Percentiles rank a stretch among this genome's conserved stretches.
Conservation (phyloP, 1,140 invertebrate genomes). For the Drosophila bifasciata region DNA sequence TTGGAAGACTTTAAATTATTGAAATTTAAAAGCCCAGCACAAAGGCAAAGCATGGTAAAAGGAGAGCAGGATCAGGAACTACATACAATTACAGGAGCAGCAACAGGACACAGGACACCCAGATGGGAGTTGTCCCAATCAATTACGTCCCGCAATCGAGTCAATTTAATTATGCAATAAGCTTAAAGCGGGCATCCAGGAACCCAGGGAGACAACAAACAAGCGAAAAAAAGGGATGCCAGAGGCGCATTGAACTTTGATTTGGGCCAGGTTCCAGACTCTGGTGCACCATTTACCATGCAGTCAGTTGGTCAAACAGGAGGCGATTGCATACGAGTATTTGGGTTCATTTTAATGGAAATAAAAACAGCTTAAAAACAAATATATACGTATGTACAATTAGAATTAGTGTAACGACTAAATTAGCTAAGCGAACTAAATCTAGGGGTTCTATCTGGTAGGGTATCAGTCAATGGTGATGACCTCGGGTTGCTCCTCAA, state of each 20-base stretch:
- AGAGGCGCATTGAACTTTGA: slow-evolving; percentile 65
- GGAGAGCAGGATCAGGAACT: slow-evolving; percentile 3
- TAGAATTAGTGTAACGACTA: slow-evolving; percentile 39
- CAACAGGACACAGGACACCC: not conserved
- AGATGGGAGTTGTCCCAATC: slow-evolving; percentile 11
- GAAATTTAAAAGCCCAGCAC: not conserved
- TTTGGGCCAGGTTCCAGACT: slow-evolving; percentile 22
- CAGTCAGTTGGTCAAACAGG: slow-evolving; percentile 30
- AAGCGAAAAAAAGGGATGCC: not conserved
- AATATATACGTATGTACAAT: slow-evolving; percentile 23
- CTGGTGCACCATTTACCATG: not conserved
- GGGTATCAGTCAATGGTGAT: slow-evolving; percentile 32
- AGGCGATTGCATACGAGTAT: slow-evolving; percentile 2
- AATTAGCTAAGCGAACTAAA: slow-evolving; percentile 18
- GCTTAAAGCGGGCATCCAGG: slow-evolving; percentile 46
- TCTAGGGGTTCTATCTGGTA: not conserved
- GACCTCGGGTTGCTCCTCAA: slow-evolving; percentile 6
- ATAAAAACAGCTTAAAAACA: slow-evolving; percentile 18
- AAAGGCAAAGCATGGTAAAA: not conserved
- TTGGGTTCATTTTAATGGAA: slow-evolving; percentile 35
- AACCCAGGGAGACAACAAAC: slow-evolving; percentile 5
- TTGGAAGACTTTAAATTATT: slow-evolving; percentile 5
- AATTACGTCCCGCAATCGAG: slow-evolving; percentile 39
- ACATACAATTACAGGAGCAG: slow-evolving; percentile 9
- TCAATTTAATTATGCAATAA: slow-evolving; percentile 67